Percentiles rank a stretch among this genome's conserved stretches.
These are phyloP conservation scores for Tachysurus fulvidraco DNA, from an alignment of 2,113 vertebrate genomes.

Conservation along the genomic window DNA sequence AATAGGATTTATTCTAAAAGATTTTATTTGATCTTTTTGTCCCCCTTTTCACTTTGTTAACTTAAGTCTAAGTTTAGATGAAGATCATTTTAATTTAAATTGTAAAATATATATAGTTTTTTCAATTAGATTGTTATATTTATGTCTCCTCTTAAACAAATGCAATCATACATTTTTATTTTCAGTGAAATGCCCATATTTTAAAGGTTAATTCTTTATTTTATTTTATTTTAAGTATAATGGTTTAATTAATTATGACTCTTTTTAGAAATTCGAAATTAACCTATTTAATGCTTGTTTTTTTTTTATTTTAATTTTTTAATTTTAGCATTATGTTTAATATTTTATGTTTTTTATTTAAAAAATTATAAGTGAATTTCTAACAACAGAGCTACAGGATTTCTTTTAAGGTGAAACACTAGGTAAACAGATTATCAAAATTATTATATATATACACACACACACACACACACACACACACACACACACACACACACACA, in stretches of 20 bases:
- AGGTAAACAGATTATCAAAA: background rate
- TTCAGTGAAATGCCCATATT: no score
- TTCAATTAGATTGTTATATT: background rate
- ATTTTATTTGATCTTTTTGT: background rate
- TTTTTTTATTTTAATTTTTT: background rate
- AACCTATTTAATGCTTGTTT: background rate
- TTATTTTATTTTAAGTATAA: background rate
- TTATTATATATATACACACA: no score
- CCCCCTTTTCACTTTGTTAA: background rate
- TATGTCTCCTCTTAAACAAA: no score
- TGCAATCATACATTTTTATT: no score
- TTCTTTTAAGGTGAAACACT: background rate
- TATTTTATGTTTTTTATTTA: background rate
- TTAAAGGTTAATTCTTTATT: no score
- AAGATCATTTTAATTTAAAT: background rate
- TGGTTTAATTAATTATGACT: background rate
- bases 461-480: no score
- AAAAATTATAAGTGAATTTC: background rate
- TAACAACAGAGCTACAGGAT: background rate
- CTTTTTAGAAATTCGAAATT: background rate
- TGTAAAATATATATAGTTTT: background rate
- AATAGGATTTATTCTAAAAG: background rate
- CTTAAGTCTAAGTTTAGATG: background rate
- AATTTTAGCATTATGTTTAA: background rate
- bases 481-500: no score